These are phyloP conservation scores for Orthosia gothica DNA, from an alignment of 2,888 invertebrate genomes.

Conservation along the genomic window DNA sequence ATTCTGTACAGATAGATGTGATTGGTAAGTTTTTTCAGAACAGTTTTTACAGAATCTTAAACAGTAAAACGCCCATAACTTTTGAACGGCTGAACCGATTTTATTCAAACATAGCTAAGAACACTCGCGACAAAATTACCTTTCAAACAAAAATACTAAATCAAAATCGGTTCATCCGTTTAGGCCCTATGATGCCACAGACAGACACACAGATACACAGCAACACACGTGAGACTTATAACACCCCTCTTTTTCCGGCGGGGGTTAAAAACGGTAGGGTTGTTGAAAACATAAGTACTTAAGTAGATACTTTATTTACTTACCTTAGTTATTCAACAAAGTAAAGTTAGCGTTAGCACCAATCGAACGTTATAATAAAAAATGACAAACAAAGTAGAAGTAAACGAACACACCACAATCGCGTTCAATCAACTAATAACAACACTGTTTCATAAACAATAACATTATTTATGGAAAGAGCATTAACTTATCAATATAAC, in stretches of 20 bases:
- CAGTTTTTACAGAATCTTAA: no score
- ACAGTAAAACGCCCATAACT: no score
- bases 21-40: background rate
- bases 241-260: no score
- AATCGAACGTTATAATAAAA: background rate
- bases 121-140: no score
- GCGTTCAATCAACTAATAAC: constrained; percentile 34
- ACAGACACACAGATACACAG: no score
- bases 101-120: no score
- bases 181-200: no score
- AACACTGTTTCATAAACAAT: constrained; percentile 37
- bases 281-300: background rate
- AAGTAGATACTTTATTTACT: background rate
- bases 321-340: background rate
- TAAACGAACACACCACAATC: constrained; percentile 5
- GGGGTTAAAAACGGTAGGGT: background rate
- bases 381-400: constrained; percentile 4
- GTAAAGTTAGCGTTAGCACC: no score
- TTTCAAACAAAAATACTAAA: no score
- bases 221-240: no score
- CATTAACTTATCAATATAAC: constrained; percentile 51
- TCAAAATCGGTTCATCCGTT: no score
- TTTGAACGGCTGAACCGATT: no score
- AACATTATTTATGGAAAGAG: constrained; percentile 6
- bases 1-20: background rate